These are phyloP conservation scores for Synanthedon formicaeformis DNA, from an alignment of 2,888 invertebrate genomes.

Conservation along the genomic window DNA sequence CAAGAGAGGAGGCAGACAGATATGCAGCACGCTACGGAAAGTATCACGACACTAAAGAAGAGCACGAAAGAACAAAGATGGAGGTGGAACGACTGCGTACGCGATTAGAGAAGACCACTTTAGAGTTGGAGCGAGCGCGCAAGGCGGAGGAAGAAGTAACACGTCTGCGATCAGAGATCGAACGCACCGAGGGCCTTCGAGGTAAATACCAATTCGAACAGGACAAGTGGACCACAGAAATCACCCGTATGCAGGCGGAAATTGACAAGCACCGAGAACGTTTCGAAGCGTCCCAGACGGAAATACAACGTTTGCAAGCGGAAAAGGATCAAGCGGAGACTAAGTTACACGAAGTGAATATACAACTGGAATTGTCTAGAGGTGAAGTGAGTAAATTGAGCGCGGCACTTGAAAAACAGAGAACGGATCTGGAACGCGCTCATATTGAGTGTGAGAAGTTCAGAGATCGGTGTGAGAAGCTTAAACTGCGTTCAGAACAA, in stretches of 20 bases:
- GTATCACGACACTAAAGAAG: constrained; percentile 82
- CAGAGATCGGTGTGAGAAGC: constrained; percentile 86
- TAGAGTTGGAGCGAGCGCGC: constrained; percentile 82
- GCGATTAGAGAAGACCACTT: constrained; percentile 82
- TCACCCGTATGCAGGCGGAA: constrained; percentile 83
- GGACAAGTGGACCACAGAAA: constrained; percentile 68
- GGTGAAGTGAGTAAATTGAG: constrained; percentile 81
- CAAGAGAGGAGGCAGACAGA: constrained; percentile 83
- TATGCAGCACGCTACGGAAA: constrained; percentile 79
- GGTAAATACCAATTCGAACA: constrained; percentile 71
- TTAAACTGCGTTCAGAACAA: constrained; percentile 78
- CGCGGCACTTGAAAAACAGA: constrained; percentile 82
- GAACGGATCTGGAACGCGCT: constrained; percentile 83
- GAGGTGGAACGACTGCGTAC: constrained; percentile 85
- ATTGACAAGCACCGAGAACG: constrained; percentile 82
- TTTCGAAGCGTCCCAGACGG: constrained; percentile 79
- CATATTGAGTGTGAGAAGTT: constrained; percentile 92
- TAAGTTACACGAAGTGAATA: constrained; percentile 79
- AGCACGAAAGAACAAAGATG: constrained; percentile 80
- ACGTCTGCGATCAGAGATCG: constrained; percentile 77
- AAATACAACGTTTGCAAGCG: constrained; percentile 75
- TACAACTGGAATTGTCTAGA: constrained; percentile 84
- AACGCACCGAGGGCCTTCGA: constrained; percentile 79
- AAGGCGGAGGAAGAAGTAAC: constrained; percentile 77
- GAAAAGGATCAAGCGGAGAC: constrained; percentile 78